These are phyloP conservation scores for Artemia sp. DNA, from an alignment of 2,888 invertebrate genomes.

Conservation along the genomic window DNA sequence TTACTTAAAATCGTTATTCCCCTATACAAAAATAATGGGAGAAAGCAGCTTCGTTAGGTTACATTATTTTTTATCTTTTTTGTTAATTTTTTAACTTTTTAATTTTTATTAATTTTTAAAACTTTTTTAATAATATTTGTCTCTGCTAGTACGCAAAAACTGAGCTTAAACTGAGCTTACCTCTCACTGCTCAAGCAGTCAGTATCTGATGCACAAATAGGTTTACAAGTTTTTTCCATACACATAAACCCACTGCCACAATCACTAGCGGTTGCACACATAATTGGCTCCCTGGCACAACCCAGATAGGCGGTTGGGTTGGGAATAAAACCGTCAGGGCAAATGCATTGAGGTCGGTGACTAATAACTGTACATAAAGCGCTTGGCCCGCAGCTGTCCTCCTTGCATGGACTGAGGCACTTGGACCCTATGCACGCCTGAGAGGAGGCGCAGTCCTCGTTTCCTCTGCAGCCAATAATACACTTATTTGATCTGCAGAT, in stretches of 20 bases:
- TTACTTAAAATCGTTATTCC: no score
- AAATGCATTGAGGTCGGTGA: conserved; percentile 61
- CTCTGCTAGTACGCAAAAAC: no score
- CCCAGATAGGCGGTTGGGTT: conserved; percentile 72
- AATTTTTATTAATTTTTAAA: no score
- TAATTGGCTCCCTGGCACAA: conserved; percentile 60
- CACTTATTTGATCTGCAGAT: conserved; percentile 73
- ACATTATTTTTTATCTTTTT: no score
- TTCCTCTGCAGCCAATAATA: conserved; percentile 63
- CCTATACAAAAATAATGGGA: no score
- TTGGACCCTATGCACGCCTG: conserved; percentile 63
- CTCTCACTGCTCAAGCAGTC: conserved; percentile 68
- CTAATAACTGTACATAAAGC: conserved; percentile 57
- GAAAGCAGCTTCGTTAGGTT: no score
- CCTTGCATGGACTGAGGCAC: conserved; percentile 55
- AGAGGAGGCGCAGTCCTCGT: conserved; percentile 53
- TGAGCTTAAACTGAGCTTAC: conserved; percentile 35
- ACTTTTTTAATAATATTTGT: no score
- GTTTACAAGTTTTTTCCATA: conserved; percentile 48
- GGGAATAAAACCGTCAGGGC: conserved; percentile 61
- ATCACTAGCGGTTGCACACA: conserved; percentile 58
- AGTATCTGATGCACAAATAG: conserved; percentile 53
- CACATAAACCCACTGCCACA: conserved; percentile 54
- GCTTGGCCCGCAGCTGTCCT: conserved; percentile 54
- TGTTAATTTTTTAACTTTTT: no score